Conservation (phyloP, 2,888 invertebrate genomes). For the Machimus atricapillus region DNA sequence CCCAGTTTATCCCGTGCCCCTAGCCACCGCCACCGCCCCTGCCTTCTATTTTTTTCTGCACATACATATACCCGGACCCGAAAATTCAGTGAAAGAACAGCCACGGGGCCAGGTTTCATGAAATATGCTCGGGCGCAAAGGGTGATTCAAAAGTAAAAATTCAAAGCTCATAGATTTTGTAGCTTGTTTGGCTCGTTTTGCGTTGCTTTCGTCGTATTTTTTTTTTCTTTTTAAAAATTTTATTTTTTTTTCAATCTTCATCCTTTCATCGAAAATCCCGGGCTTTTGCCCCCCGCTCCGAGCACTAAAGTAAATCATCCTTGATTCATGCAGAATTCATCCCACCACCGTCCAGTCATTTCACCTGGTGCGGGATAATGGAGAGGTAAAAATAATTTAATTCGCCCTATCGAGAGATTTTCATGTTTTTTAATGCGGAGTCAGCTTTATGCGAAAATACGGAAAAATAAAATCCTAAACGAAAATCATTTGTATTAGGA, state of each 20-base stretch:
- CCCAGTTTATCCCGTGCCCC: neutral
- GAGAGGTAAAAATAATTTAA: neutral
- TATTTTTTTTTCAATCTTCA: neutral
- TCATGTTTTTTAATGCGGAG: neutral
- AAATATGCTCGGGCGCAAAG: neutral
- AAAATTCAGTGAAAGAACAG: neutral
- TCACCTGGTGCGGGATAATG: neutral
- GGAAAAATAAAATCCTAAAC: neutral
- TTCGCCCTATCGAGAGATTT: neutral
- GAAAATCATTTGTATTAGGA: neutral
- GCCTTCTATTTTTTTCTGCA: neutral
- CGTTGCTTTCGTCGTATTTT: neutral
- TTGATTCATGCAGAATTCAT: neutral
- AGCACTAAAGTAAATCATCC: neutral
- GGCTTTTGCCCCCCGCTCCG: neutral
- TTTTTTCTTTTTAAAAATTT: neutral
- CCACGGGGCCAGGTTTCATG: neutral
- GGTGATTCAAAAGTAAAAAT: neutral
- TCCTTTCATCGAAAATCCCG: neutral
- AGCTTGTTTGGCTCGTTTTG: neutral
- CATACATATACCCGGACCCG: neutral
- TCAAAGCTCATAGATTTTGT: neutral
- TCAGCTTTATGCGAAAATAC: neutral
- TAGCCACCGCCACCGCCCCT: neutral
- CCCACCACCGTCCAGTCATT: neutral